A percentile compares a stretch with the other conserved stretches of the same genome.
phyloP scores from a whole-genome alignment of 2,888 invertebrate species.

The Micropterix aruncella region DNA sequence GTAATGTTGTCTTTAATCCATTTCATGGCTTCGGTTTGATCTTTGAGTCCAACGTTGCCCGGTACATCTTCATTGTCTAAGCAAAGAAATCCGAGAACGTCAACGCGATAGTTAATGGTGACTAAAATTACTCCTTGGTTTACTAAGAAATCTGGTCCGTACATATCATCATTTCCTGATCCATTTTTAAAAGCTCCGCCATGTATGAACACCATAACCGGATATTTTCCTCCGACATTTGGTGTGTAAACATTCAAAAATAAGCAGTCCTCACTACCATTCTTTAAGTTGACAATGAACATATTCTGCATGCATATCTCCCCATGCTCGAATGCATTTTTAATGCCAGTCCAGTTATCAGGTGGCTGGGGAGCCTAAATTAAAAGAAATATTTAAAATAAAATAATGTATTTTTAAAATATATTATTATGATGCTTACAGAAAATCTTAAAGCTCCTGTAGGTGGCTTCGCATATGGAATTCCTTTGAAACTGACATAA shows the following conservation, averaged over 20 bases:
- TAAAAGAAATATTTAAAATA: too few species aligned
- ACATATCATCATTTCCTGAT: conserved; percentile 32
- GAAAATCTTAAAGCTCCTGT: too few species aligned
- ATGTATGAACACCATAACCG: conserved; percentile 37
- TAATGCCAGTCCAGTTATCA: conserved; percentile 25
- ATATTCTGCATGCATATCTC: conserved; percentile 33
- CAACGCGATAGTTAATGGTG: conserved; percentile 34
- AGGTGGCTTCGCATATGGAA: too few species aligned
- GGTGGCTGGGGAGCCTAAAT: conserved; percentile 34
- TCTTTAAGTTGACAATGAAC: conserved; percentile 14
- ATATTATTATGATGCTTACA: too few species aligned
- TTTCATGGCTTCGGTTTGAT: conserved; percentile 33
- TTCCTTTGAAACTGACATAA: too few species aligned
- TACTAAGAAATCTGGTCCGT: conserved; percentile 35
- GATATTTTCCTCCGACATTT: conserved; percentile 18
- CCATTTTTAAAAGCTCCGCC: conserved; percentile 36
- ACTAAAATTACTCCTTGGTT: conserved; percentile 27
- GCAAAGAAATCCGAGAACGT: conserved; percentile 33
- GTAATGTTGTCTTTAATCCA: conserved; percentile 32
- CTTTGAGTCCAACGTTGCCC: conserved; percentile 35
- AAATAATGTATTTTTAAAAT: too few species aligned
- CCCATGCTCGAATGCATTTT: conserved; percentile 27
- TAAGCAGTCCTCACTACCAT: conserved; percentile 49
- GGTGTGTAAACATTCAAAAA: conserved; percentile 52
- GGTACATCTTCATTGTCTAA: conserved; percentile 31